Evolutionary conservation across 2,113 vertebrate species (phyloP), one percentile per base, ranked within the genome.

Genomic region (Perca fluviatilis): DNA sequence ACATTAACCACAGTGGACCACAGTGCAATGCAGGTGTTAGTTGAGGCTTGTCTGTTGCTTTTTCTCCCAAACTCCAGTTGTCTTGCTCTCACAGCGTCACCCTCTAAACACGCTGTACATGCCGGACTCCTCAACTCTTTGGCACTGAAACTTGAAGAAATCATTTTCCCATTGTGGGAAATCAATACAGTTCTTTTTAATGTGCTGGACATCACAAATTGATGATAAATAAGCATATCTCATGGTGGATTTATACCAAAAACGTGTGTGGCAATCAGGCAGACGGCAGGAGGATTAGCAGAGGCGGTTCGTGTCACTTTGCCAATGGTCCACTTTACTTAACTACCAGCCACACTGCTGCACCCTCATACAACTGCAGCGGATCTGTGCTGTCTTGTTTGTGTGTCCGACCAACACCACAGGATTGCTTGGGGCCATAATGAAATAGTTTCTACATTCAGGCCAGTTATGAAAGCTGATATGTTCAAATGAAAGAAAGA

Each of bases 281-380:
- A 68, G 46, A 64, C 72, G 57, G 62, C 16, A 60, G 68, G 72
- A 74, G n/a, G 77, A 89, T 84, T 82, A 87, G 40, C 27, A 56
- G 72, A 60, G 43, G 30, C 25, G 14, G 62, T 56, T 72, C 53
- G 77, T 82, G 84, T 87, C 62, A 47, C 70, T 54, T 36, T 77
- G 80, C 80, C 66, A 90, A 15, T 58, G 66, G 76, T 80, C 81
- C 78, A 82, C 77, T 91, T 82, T 61, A 61, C 73, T 82, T 46
- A 86, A 74, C 77, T 15, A 67, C 9, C 56, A 62, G 21, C 65
- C 69, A 50, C 19, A 23, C 25, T 66, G 75, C 79, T 64, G 46
- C 27, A 56, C 47, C 58, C 21, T 30, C n/a, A 68, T 23, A 58
- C 11, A 51, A 36, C 65, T 61, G 60, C 69, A 69, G 62, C 68